These are phyloP conservation scores for Dendronephthya gigantea DNA, from an alignment of 64 coral and sea anemone species.

Conservation along the genomic window DNA sequence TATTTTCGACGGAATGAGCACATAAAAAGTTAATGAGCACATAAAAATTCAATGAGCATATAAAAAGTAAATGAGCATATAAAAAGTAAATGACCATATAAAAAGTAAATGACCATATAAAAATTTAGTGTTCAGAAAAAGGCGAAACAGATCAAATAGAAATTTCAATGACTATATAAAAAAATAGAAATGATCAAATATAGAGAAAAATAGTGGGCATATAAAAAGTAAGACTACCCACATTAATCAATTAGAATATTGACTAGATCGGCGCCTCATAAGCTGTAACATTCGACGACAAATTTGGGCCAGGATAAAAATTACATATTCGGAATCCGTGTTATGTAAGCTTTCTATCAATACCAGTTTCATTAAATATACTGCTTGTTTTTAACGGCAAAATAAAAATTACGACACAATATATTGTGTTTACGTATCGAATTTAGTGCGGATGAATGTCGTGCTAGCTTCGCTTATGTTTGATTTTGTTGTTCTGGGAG, in stretches of 20 bases:
- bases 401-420: no score
- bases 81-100: background rate
- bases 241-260: background rate
- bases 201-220: constrained; percentile 16
- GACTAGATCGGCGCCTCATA: constrained; percentile 23
- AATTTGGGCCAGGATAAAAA: no score
- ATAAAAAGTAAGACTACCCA: background rate
- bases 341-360: no score
- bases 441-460: no score
- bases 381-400: no score
- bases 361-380: no score
- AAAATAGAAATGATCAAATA: constrained; percentile 2
- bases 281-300: no score
- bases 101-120: background rate
- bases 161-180: background rate
- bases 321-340: no score
- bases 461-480: no score
- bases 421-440: no score
- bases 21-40: background rate
- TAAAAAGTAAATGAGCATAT: background rate
- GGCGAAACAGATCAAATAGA: background rate
- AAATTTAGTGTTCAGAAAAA: background rate
- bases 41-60: background rate
- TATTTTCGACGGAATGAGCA: background rate
- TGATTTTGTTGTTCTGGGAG: no score